phyloP scores from a whole-genome alignment of 2,888 invertebrate species.

The Drosophila multiciliata region DNA sequence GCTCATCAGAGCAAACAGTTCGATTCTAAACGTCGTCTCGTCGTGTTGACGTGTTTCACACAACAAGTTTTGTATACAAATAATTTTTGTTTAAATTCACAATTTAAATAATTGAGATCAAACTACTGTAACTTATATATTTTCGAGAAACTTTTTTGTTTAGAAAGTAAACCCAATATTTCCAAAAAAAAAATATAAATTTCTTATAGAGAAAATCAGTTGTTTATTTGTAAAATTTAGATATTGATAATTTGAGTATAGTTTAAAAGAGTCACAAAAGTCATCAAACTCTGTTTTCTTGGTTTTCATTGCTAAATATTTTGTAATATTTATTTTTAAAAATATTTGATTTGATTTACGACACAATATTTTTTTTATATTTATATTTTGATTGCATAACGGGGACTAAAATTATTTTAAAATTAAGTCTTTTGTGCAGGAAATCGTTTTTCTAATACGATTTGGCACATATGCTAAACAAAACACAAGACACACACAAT shows the following conservation, averaged over 20 bases:
- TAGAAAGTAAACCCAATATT: too few species aligned
- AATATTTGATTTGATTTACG: conserved; percentile 48
- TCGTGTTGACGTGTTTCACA: too few species aligned
- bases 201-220: neutral
- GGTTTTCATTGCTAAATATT: neutral
- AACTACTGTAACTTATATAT: neutral
- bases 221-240: neutral
- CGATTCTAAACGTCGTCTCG: too few species aligned
- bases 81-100: neutral
- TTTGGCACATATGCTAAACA: conserved; percentile 63
- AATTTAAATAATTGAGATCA: neutral
- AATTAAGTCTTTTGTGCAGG: conserved; percentile 53
- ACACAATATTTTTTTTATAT: conserved; percentile 16
- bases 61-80: neutral
- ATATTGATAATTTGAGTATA: neutral
- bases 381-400: conserved; percentile 42
- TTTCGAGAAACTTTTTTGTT: too few species aligned
- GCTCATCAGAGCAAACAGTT: too few species aligned
- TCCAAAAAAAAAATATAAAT: neutral
- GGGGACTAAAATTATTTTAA: conserved; percentile 16
- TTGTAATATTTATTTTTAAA: conserved; percentile 11
- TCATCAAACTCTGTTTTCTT: neutral
- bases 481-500: conserved; percentile 3
- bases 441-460: conserved; percentile 60
- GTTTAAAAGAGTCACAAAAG: neutral